Percentiles rank a stretch among this genome's conserved stretches.
These are phyloP conservation scores for Galerucella pusilla DNA, from an alignment of 2,888 invertebrate species.

Conservation along the genomic window DNA sequence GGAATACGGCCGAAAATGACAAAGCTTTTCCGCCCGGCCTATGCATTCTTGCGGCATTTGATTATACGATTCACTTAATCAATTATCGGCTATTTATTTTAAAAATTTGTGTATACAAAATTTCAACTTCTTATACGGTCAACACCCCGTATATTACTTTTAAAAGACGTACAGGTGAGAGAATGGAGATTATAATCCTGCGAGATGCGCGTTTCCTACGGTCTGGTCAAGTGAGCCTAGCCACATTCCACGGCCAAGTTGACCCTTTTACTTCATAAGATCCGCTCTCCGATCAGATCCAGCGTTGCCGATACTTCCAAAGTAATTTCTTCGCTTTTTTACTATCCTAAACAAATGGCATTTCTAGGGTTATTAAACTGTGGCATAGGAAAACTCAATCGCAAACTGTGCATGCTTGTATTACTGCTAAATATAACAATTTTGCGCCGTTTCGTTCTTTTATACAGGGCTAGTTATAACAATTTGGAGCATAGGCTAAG, in stretches of 20 bases:
- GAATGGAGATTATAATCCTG: slow-evolving; percentile 62
- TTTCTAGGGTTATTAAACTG: background rate
- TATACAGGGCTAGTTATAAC: no score
- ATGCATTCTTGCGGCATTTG: no score
- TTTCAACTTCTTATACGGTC: background rate
- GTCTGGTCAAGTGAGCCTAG: slow-evolving; percentile 64
- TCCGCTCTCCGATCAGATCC: slow-evolving; percentile 15
- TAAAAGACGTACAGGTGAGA: slow-evolving; percentile 54
- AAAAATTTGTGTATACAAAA: background rate
- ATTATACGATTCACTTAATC: no score
- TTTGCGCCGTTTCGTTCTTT: no score
- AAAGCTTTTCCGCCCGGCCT: no score
- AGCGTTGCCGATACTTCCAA: slow-evolving; percentile 18
- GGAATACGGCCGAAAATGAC: no score
- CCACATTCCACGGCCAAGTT: slow-evolving; percentile 61
- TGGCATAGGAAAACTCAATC: background rate
- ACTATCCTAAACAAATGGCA: background rate
- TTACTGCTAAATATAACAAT: background rate
- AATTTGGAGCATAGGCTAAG: no score
- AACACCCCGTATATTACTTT: slow-evolving; percentile 17
- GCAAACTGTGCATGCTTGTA: background rate
- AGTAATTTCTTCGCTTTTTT: slow-evolving; percentile 4
- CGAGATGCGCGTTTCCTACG: slow-evolving; percentile 63
- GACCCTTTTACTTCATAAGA: slow-evolving; percentile 57
- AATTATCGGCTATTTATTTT: background rate